phyloP scores from a whole-genome alignment of 2,888 invertebrate genomes.

The Hetaerina titia region DNA sequence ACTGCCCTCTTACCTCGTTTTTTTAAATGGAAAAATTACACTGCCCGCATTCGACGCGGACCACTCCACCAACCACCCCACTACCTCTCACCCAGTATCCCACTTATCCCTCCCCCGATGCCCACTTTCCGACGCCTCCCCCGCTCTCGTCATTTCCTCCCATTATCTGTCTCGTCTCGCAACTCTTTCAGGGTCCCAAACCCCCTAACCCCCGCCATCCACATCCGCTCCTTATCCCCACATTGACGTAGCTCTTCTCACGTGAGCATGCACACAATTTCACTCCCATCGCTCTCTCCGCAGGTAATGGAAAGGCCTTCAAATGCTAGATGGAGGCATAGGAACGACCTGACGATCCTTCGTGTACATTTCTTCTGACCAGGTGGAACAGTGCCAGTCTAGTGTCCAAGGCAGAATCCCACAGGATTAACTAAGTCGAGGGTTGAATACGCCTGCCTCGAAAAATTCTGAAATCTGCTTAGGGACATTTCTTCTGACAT shows the following conservation, averaged over 20 bases:
- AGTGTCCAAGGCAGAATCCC: background rate
- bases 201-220: background rate
- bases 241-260: background rate
- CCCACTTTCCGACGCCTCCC: background rate
- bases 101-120: constrained; percentile 4
- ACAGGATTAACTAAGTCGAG: background rate
- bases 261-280: too few species aligned
- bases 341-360: background rate
- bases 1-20: background rate
- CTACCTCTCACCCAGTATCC: background rate
- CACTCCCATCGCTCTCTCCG: background rate
- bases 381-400: background rate
- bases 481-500: too few species aligned
- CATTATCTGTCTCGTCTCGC: background rate
- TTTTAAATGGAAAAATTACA: constrained; percentile 54
- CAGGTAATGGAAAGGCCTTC: too few species aligned
- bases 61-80: constrained; percentile 1
- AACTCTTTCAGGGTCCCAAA: background rate
- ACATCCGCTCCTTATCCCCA: background rate
- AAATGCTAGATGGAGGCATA: background rate
- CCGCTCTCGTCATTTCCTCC: background rate
- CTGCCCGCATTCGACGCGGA: constrained; percentile 50
- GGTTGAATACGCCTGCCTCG: too few species aligned
- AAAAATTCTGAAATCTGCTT: too few species aligned
- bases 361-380: background rate